Conservation (phyloP, 1,140 invertebrate species). For the Hesperophylax magnus region DNA sequence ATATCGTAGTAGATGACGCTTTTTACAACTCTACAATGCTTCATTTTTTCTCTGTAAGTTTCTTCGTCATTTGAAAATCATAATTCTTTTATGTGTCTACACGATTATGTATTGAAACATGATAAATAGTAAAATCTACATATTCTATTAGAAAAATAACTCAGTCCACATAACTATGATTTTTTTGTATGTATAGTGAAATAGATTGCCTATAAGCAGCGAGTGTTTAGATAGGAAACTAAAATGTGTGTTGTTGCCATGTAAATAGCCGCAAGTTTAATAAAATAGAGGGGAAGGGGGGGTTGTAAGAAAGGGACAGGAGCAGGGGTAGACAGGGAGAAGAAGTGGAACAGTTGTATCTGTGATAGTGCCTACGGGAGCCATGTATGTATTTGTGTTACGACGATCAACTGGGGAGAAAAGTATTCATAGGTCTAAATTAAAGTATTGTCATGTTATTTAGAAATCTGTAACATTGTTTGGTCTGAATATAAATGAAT, state of each 20-base stretch:
- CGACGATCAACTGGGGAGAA: conserved; percentile 32
- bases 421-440: conserved; percentile 35
- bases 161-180: too few relatives aligned
- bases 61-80: too few relatives aligned
- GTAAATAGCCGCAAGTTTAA: conserved; percentile 13
- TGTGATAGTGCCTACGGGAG: conserved; percentile 57
- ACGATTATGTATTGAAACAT: too few relatives aligned
- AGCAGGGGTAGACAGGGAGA: not conserved
- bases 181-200: not conserved
- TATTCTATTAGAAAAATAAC: too few relatives aligned
- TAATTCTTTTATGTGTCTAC: too few relatives aligned
- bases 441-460: conserved; percentile 40
- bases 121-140: too few relatives aligned
- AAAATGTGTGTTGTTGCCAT: conserved; percentile 14
- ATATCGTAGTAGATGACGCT: too few relatives aligned
- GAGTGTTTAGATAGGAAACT: not conserved
- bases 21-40: too few relatives aligned
- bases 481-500: conserved; percentile 49
- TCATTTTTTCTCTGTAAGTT: too few relatives aligned
- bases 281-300: not conserved
- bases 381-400: conserved; percentile 33
- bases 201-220: not conserved
- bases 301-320: not conserved
- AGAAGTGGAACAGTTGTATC: conserved; percentile 45
- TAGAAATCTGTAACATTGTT: conserved; percentile 21